Evolutionary conservation across 2,797 vertebrate genomes (phyloP).

Genomic region (Sebastes goodei): DNA sequence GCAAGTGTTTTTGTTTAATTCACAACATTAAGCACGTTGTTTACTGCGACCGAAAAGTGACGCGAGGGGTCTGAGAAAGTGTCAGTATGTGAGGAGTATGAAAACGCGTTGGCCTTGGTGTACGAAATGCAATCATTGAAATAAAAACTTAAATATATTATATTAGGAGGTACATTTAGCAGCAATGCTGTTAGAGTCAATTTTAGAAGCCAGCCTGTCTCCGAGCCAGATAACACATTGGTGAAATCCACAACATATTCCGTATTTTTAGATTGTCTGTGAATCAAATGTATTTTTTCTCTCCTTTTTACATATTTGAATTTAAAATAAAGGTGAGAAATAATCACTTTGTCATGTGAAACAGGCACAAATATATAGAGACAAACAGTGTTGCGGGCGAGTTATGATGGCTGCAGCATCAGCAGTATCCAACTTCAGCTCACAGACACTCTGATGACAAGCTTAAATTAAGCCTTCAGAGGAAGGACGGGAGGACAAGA

Average conservation of each 20-base stretch:
- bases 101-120: too few species aligned
- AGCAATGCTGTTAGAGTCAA: background rate
- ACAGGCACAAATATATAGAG: background rate
- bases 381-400: background rate
- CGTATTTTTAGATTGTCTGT: background rate
- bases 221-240: slow-evolving; percentile 4
- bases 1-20: too few species aligned
- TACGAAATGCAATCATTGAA: background rate
- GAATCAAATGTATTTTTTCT: background rate
- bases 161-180: background rate
- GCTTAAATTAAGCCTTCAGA: slow-evolving; percentile 36
- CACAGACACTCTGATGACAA: slow-evolving; percentile 32
- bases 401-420: slow-evolving; percentile 28
- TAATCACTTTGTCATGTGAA: background rate
- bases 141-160: background rate
- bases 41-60: too few species aligned
- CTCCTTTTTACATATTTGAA: background rate
- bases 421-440: slow-evolving; percentile 50
- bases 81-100: too few species aligned
- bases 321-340: background rate
- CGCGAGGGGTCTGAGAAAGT: too few species aligned
- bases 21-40: too few species aligned
- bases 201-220: slow-evolving; percentile 21
- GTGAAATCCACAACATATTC: slow-evolving; percentile 1
- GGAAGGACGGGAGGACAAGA: slow-evolving; percentile 15